Evolutionary conservation across 2,797 vertebrate genomes (phyloP).

Genomic region (Apogon hyalosoma): DNA sequence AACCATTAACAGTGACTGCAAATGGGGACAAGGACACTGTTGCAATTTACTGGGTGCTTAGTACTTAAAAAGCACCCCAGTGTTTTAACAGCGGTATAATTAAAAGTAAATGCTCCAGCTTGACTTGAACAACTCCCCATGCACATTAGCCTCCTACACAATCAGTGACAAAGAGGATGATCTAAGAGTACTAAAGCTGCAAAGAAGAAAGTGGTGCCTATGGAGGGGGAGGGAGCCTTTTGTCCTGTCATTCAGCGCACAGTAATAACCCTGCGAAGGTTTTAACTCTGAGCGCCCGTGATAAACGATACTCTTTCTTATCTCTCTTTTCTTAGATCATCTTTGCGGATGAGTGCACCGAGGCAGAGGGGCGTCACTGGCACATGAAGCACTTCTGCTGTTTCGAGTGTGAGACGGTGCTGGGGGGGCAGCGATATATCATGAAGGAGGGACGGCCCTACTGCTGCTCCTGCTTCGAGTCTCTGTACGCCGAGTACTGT

Average conservation of each 20-base stretch:
- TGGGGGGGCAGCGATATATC: conserved; percentile 98
- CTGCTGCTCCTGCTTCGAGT: conserved; percentile 98
- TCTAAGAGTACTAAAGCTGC: conserved; percentile 50
- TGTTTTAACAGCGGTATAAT: conserved; percentile 57
- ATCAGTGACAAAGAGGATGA: conserved; percentile 58
- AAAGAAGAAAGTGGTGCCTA: conserved; percentile 34
- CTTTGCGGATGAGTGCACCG: conserved; percentile 97
- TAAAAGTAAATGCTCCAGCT: conserved; percentile 67
- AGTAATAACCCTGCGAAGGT: conserved; percentile 47
- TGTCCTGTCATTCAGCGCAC: conserved; percentile 59
- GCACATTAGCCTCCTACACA: conserved; percentile 58
- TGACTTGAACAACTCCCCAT: conserved; percentile 43
- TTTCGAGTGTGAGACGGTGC: conserved; percentile 95
- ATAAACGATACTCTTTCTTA: conserved; percentile 55
- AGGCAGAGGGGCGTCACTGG: conserved; percentile 98
- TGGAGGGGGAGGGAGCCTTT: conserved; percentile 37
- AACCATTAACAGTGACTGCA: conserved; percentile 50
- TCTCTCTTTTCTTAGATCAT: conserved; percentile 88
- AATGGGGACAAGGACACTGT: conserved; percentile 51
- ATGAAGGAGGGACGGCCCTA: conserved; percentile 99
- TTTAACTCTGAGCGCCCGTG: conserved; percentile 42
- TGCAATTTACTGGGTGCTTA: neutral
- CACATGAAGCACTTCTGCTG: conserved; percentile 99
- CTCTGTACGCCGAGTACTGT: conserved; percentile 96
- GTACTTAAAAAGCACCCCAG: conserved; percentile 49